Base-by-base conservation (phyloP, 2,888 invertebrate genomes). In the Chironomus tentans region DNA sequence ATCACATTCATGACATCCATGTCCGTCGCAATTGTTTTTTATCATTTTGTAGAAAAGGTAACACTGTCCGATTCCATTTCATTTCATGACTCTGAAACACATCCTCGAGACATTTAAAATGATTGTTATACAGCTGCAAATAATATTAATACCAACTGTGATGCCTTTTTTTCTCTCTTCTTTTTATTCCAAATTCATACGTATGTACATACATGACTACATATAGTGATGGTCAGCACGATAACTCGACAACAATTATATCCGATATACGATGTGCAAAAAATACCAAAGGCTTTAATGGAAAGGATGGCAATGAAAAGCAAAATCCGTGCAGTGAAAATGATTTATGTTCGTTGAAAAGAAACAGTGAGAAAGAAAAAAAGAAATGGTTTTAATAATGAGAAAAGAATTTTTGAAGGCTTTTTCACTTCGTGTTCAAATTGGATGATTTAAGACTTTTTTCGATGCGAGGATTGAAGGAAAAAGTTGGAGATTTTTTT, bases 271-370 rank as follows among this genome's bases (percentile, higher is more conserved):
- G 68, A 68, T 68, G 22, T 56, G 62, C 72, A 46, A 72, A 61
- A 72, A 72, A 38, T 24, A 22, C 18, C 72, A 62, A 46, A 15
- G 46, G 38, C 50, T 72, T 72, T 62, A 72, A 72, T 72, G 62
- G 62, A 56, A 62, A 22, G 12, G 72, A 22, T 72, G 61, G 72
- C 61, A 72, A 61, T 50, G 50, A 62, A 50, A 68, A 15, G n/a
- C 72, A n/a, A 72, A 28, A 62, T 62, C 72, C 24, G 61, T 62
- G 38, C 46, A 62, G 62, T 72, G 72, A 61, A 72, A 72, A 72
- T 72, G 72, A 72, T 72, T 72, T 61, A 72, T 72, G 15, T 62
- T 12, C 61, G 38, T 18, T 24, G 38, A 50, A 22, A 62, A 61
- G 38, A 18, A 71, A 38, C 61, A 62, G 61, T 28, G 72, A 72